Evolutionary conservation across 2,113 vertebrate species (phyloP).

Genomic region (Mesembrinibis cayennensis): DNA sequence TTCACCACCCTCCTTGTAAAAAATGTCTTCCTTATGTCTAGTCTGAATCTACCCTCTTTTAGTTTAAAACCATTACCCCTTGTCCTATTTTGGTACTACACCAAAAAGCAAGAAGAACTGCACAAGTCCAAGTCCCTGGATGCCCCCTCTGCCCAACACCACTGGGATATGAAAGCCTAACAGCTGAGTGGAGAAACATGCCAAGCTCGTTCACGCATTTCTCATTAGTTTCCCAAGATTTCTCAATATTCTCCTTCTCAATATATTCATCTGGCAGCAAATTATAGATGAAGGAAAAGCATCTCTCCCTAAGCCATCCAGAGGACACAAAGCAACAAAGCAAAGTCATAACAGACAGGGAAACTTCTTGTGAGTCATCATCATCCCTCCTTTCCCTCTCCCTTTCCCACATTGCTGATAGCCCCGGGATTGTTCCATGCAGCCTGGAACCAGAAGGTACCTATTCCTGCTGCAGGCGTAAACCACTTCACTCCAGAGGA

Average conservation of each 20-base stretch:
- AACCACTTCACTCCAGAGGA: neutral
- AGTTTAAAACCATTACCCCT: neutral
- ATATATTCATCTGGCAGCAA: conserved; percentile 16
- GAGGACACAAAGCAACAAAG: neutral
- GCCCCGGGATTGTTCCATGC: neutral
- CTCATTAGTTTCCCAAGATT: neutral
- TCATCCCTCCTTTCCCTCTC: neutral
- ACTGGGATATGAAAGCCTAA: neutral
- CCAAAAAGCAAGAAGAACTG: neutral
- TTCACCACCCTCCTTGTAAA: neutral
- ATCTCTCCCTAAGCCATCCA: neutral
- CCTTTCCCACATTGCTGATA: neutral
- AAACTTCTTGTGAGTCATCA: conserved; percentile 28
- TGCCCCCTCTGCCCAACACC: neutral
- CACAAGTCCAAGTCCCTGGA: neutral
- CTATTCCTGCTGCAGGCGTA: neutral
- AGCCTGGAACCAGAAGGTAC: neutral
- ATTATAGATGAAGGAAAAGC: neutral
- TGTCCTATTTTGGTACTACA: neutral
- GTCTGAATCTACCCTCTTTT: neutral
- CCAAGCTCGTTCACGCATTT: neutral
- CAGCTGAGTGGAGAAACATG: neutral
- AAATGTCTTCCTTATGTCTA: neutral
- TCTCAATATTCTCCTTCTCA: conserved; percentile 11
- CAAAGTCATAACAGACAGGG: neutral